Evolutionary conservation across 2,888 invertebrate genomes (phyloP), one percentile per base, ranked within the genome.

Genomic region (Hoplodrina blanda): DNA sequence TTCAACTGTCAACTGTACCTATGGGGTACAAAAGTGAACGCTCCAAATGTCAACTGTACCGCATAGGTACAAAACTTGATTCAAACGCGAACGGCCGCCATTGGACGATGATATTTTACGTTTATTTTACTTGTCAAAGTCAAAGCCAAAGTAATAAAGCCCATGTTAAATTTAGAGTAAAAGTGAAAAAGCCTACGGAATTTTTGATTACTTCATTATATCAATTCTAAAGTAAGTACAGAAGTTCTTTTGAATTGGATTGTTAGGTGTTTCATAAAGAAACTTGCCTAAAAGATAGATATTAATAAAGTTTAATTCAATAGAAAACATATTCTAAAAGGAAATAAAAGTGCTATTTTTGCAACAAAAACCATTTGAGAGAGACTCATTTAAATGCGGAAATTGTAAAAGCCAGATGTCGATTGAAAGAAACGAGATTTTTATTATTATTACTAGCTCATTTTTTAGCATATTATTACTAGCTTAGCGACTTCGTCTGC

Each of bases 391-490:
- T 50, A 20, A 17, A 8, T 7, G 20, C 52, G 62, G 53, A 70
- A 56, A 61, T 62, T 6, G 25, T 33, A 4, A 15, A n/a, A 56
- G 15, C 11, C 15, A 62, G 59, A 20, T 41, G 50, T 10, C 25
- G 11, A 17, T 33, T 54, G 15, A 41, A 41, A 50, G n/a, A 61
- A 78, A 76, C 30, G 50, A 41, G 61, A 59, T 46, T 46, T 64
- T 46, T 15, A 19, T 62, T 37, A 57, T 44, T 8, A 25, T 25
- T 25, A 25, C n/a, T n/a, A n/a, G n/a, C n/a, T n/a, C n/a, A n/a
- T n/a, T n/a, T n/a, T n/a, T n/a, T n/a, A n/a, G n/a, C n/a, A n/a
- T n/a, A n/a, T n/a, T n/a, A n/a, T n/a, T n/a, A n/a, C n/a, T n/a
- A n/a, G n/a, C n/a, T n/a, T n/a, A n/a, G n/a, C n/a, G n/a, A n/a